Percentiles rank a stretch among this genome's conserved stretches.
Evolutionary conservation across 64 coral and sea anemone species (phyloP).

Genomic region (Acropora tenuis): DNA sequence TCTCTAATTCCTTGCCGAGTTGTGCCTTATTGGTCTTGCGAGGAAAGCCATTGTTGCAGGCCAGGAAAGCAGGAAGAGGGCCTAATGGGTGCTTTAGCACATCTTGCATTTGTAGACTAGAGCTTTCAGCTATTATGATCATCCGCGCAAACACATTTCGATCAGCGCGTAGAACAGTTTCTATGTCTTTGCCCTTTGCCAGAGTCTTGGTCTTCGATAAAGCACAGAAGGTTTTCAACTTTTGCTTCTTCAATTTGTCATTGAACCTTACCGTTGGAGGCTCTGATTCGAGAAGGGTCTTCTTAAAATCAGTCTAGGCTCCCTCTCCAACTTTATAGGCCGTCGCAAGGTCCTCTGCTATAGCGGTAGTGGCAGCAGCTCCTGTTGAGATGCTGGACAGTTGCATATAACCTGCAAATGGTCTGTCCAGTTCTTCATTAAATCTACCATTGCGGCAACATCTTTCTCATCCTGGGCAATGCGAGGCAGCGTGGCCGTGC

Average conservation of each 20-base stretch:
- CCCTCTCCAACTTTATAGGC: constrained; percentile 46
- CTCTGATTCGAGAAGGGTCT: neutral
- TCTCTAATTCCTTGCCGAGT: neutral
- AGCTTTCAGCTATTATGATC: constrained; percentile 27
- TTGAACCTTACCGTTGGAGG: no score
- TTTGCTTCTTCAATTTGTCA: no score
- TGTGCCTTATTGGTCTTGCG: neutral
- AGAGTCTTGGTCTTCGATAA: constrained; percentile 29
- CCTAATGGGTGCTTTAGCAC: constrained; percentile 10
- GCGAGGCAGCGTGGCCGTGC: no score
- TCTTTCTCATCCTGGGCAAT: no score
- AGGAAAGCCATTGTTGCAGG: constrained; percentile 5
- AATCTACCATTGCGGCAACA: no score
- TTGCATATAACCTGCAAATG: no score
- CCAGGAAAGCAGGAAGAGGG: constrained; percentile 18
- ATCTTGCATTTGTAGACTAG: neutral
- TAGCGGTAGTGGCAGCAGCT: constrained; percentile 58
- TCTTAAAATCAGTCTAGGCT: constrained; percentile 43
- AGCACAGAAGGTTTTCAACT: constrained; percentile 16
- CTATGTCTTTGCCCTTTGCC: neutral
- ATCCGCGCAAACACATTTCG: constrained; percentile 44
- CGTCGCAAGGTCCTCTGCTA: no score
- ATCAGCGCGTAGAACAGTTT: constrained; percentile 30
- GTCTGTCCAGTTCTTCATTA: no score
- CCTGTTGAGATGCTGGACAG: constrained; percentile 48